These are phyloP conservation scores for Halictus rubicundus DNA, from an alignment of 1,140 invertebrate species.

Conservation along the genomic window DNA sequence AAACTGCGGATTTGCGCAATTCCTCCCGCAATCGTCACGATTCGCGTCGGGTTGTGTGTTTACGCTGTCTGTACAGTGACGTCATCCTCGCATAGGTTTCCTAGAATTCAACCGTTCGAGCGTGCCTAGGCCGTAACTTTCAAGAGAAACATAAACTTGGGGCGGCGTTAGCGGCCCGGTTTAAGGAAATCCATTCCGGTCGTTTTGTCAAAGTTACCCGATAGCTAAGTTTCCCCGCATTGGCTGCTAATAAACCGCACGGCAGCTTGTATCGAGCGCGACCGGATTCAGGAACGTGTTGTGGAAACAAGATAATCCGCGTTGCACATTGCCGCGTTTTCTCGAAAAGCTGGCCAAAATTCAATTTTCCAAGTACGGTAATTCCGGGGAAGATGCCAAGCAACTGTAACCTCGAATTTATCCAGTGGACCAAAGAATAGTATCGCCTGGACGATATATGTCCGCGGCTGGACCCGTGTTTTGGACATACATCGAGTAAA, in stretches of 20 bases:
- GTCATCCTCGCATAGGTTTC: neutral
- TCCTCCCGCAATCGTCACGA: too few relatives aligned
- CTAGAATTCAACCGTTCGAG: neutral
- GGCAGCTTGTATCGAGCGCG: neutral
- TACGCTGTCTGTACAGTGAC: neutral
- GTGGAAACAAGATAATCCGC: neutral
- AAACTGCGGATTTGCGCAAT: too few relatives aligned
- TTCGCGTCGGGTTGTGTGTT: too few relatives aligned
- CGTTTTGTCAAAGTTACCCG: constrained; percentile 1
- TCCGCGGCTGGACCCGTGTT: too few relatives aligned
- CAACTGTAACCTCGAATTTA: too few relatives aligned
- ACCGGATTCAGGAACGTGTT: neutral
- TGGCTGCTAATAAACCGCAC: neutral
- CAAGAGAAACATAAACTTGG: neutral
- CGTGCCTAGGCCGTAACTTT: neutral
- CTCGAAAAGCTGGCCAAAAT: too few relatives aligned
- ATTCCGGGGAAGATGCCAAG: too few relatives aligned
- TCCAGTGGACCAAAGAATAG: too few relatives aligned
- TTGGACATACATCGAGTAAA: too few relatives aligned
- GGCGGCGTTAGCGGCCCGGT: neutral
- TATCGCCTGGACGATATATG: too few relatives aligned
- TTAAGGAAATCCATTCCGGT: neutral
- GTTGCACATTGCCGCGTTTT: neutral
- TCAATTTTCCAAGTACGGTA: too few relatives aligned
- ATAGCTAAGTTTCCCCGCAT: neutral